phyloP scores from a whole-genome alignment of 2,888 invertebrate species.

The Machimus rusticus region DNA sequence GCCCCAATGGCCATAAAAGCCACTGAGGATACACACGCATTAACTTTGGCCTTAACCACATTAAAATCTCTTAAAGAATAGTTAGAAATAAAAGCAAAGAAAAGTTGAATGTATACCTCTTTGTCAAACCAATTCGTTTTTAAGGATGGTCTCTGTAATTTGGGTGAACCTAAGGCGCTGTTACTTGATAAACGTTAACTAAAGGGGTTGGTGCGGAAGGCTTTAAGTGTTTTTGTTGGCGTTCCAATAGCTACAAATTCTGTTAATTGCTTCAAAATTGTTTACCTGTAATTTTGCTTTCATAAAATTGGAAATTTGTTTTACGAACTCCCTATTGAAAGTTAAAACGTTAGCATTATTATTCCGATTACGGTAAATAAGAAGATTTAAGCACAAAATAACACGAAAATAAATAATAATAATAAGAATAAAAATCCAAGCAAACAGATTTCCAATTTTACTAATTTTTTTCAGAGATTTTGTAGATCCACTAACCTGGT shows the following conservation, averaged over 20 bases:
- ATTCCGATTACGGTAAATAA: neutral
- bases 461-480: conserved; percentile 15
- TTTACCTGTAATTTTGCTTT: neutral
- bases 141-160: conserved; percentile 10
- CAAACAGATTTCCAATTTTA: conserved; percentile 27
- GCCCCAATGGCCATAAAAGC: neutral
- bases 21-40: neutral
- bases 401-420: neutral
- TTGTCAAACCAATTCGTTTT: neutral
- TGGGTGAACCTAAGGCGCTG: neutral
- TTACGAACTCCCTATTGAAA: neutral
- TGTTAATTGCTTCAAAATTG: conserved; percentile 21
- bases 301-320: conserved; percentile 24
- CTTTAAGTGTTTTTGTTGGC: neutral
- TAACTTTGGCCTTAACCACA: neutral
- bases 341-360: neutral
- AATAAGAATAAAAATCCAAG: neutral
- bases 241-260: conserved; percentile 5
- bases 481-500: conserved; percentile 30
- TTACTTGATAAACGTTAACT: neutral
- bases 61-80: conserved; percentile 14
- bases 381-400: neutral
- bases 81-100: conserved; percentile 32
- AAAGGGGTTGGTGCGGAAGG: conserved; percentile 7
- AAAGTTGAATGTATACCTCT: conserved; percentile 33